Conservation (phyloP, 2,888 invertebrate genomes). For the Caenorhabditis sp. region DNA sequence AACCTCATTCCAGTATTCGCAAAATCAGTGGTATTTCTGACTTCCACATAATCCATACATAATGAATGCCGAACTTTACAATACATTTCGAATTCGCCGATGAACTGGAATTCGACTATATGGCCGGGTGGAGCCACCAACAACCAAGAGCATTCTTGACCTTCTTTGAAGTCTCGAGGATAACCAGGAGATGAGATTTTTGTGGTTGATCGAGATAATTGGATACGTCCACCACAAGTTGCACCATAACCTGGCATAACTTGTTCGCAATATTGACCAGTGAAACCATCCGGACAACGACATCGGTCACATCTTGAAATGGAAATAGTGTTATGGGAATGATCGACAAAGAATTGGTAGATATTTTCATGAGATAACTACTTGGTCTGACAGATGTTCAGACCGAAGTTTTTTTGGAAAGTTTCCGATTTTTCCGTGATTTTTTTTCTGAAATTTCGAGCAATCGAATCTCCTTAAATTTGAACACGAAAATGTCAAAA, state of each 20-base stretch:
- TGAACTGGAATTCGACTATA: constrained; percentile 69
- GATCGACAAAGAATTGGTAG: too few species aligned
- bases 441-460: too few species aligned
- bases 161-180: constrained; percentile 69
- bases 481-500: too few species aligned
- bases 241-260: constrained; percentile 71
- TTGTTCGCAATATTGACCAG: constrained; percentile 68
- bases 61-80: constrained; percentile 71
- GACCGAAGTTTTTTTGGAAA: too few species aligned
- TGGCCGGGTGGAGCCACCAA: constrained; percentile 67
- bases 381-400: too few species aligned
- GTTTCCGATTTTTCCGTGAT: too few species aligned
- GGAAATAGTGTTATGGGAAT: too few species aligned
- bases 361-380: too few species aligned
- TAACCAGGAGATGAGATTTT: constrained; percentile 67
- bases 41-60: constrained; percentile 72
- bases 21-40: constrained; percentile 70
- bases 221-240: constrained; percentile 68
- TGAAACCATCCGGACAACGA: constrained; percentile 71
- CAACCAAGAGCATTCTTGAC: constrained; percentile 71
- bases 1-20: constrained; percentile 72
- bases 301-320: constrained; percentile 65
- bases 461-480: too few species aligned
- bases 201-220: constrained; percentile 43
- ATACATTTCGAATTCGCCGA: constrained; percentile 71